These are phyloP conservation scores for Phycodurus eques DNA, from an alignment of 2,113 vertebrate genomes.

Conservation along the genomic window DNA sequence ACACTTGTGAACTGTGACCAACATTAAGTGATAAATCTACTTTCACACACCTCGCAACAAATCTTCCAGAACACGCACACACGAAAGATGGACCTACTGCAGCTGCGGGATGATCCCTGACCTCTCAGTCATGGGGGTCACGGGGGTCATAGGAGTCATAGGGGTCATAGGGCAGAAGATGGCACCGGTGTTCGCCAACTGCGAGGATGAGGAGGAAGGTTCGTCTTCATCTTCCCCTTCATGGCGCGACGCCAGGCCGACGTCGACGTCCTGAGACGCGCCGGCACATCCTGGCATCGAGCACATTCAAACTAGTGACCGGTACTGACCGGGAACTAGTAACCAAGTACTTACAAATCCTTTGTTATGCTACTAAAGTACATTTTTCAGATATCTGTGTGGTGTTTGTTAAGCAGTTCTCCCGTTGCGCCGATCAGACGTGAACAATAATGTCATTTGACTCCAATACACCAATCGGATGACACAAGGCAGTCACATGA, in stretches of 20 bases:
- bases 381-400: too few relatives aligned
- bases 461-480: too few relatives aligned
- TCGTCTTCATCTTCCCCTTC: not conserved
- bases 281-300: not conserved
- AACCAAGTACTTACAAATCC: not conserved
- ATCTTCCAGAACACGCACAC: not conserved
- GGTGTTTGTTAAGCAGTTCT: too few relatives aligned
- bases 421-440: too few relatives aligned
- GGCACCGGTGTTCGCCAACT: slow-evolving; percentile 20
- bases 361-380: too few relatives aligned
- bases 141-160: slow-evolving; percentile 78
- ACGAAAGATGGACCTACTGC: slow-evolving; percentile 72
- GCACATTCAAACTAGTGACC: not conserved
- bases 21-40: too few relatives aligned
- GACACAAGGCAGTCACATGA: too few relatives aligned
- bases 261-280: not conserved
- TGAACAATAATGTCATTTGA: too few relatives aligned
- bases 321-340: too few relatives aligned
- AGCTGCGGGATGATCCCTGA: slow-evolving; percentile 91
- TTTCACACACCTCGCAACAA: not conserved
- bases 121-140: slow-evolving; percentile 84
- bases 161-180: slow-evolving; percentile 4
- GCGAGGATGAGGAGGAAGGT: not conserved
- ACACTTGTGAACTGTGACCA: too few relatives aligned
- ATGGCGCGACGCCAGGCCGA: not conserved